Percentiles rank a stretch among this genome's conserved stretches.
These are phyloP conservation scores for Pollenia angustigena DNA, from an alignment of 2,888 invertebrate genomes.

Conservation along the genomic window DNA sequence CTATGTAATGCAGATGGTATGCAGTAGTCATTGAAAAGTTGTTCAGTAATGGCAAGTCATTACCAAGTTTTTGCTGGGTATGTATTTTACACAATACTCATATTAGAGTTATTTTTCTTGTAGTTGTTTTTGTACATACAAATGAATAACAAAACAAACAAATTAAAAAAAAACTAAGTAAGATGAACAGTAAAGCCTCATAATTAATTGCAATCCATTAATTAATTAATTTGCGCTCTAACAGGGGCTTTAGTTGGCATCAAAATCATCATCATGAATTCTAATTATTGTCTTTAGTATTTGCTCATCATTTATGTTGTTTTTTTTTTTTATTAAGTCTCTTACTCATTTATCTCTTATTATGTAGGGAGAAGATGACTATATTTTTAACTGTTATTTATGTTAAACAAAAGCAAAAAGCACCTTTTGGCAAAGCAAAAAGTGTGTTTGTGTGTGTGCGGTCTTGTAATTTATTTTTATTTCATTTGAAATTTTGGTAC, in stretches of 20 bases:
- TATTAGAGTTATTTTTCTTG: not conserved
- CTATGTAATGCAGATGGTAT: no score
- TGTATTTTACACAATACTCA: no score
- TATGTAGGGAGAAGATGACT: not conserved
- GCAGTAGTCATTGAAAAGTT: no score
- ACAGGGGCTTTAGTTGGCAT: slow-evolving; percentile 7
- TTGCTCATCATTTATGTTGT: slow-evolving; percentile 23
- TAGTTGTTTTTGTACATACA: not conserved
- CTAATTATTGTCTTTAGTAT: slow-evolving; percentile 44
- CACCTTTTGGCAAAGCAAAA: not conserved
- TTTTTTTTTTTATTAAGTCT: not conserved
- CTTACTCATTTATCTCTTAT: not conserved
- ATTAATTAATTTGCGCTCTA: slow-evolving; percentile 78
- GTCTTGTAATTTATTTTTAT: not conserved
- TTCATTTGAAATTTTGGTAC: not conserved
- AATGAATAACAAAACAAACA: not conserved
- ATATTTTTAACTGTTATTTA: slow-evolving; percentile 28
- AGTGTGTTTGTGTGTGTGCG: not conserved
- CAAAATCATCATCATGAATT: slow-evolving; percentile 26
- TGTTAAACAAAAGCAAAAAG: slow-evolving; percentile 8
- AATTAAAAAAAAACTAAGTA: slow-evolving; percentile 20
- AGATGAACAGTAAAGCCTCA: slow-evolving; percentile 76
- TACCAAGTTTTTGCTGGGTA: no score
- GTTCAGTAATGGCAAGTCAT: no score
- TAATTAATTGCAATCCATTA: slow-evolving; percentile 82